Conservation (phyloP, 2,888 invertebrate genomes). For the Sesamia inferens region DNA sequence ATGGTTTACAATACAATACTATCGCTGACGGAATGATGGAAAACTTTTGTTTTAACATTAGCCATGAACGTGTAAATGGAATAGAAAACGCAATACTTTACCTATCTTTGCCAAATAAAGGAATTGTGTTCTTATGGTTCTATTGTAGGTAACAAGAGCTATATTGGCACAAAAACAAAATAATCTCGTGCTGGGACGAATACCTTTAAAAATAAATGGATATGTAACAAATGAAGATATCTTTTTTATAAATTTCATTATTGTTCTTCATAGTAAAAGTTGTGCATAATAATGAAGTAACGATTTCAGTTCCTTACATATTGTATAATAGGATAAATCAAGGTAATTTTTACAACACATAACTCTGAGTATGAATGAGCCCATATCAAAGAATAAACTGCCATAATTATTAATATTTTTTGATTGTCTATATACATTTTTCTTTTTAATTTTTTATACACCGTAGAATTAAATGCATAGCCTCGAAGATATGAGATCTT, state of each 20-base stretch:
- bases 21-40: slow-evolving; percentile 15
- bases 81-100: neutral
- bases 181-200: neutral
- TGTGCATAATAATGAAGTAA: neutral
- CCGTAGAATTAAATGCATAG: no score
- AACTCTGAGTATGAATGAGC: no score
- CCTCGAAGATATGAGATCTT: no score
- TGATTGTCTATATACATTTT: no score
- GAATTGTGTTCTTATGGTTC: neutral
- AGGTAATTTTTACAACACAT: no score
- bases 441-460: no score
- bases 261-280: neutral
- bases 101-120: slow-evolving; percentile 19
- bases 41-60: slow-evolving; percentile 24
- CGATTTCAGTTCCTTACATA: neutral
- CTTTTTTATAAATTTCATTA: neutral
- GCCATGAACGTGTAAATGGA: slow-evolving; percentile 5
- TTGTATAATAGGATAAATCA: neutral
- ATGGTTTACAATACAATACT: slow-evolving; percentile 14
- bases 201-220: neutral
- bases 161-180: neutral
- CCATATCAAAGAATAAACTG: no score
- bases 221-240: neutral
- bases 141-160: neutral
- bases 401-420: no score